These are phyloP conservation scores for Grammomys dolichurus DNA, from an alignment of 2,113 vertebrate species.

Conservation along the genomic window DNA sequence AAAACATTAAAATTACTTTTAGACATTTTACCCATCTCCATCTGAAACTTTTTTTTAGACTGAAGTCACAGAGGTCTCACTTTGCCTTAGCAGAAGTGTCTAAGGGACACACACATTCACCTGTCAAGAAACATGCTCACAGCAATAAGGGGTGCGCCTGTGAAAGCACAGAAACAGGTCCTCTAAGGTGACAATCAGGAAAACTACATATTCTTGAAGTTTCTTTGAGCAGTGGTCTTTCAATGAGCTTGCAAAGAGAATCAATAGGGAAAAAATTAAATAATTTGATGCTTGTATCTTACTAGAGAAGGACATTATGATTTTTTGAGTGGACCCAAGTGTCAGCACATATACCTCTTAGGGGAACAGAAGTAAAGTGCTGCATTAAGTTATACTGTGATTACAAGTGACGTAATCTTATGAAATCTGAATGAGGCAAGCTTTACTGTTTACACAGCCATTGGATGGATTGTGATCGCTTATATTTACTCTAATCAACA, in stretches of 20 bases:
- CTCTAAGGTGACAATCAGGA: neutral
- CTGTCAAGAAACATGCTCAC: neutral
- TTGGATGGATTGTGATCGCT: rapidly evolving
- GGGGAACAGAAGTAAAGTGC: neutral
- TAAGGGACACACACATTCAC: neutral
- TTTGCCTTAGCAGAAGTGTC: neutral
- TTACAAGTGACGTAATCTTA: neutral
- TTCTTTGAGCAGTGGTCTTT: neutral
- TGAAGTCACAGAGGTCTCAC: neutral
- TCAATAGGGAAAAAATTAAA: neutral
- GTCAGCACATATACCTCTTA: neutral
- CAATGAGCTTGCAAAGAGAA: neutral
- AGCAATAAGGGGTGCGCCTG: neutral
- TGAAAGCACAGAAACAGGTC: neutral
- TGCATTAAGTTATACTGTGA: neutral
- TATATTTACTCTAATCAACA: neutral
- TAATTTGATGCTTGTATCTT: neutral
- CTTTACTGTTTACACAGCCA: neutral
- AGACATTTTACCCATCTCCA: neutral
- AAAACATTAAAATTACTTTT: neutral
- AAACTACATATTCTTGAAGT: neutral
- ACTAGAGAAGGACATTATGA: neutral
- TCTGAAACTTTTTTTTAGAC: neutral
- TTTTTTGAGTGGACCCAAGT: neutral
- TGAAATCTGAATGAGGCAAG: neutral